These are phyloP conservation scores for Serinus canaria DNA, from an alignment of 2,113 vertebrate species.

Conservation along the genomic window DNA sequence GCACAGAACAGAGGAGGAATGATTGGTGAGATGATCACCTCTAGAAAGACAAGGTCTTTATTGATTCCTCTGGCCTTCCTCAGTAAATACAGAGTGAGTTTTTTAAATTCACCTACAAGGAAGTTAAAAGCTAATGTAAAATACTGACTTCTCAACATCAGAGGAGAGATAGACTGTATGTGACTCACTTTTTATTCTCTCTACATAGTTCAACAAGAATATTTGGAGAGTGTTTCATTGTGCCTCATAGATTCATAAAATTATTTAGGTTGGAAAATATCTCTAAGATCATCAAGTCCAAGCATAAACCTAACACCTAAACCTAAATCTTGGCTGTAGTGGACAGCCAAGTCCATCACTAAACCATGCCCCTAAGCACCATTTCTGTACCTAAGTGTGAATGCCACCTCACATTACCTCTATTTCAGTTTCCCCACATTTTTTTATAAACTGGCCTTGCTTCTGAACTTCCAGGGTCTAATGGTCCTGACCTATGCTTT, in stretches of 20 bases:
- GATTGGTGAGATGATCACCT: conserved; percentile 46
- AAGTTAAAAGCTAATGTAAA: conserved; percentile 1
- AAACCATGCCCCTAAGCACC: neutral
- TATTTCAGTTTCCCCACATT: neutral
- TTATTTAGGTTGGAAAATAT: neutral
- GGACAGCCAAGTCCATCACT: neutral
- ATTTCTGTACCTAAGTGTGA: neutral
- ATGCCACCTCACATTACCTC: neutral
- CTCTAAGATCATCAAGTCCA: neutral
- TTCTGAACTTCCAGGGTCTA: neutral
- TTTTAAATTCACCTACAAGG: conserved; percentile 21
- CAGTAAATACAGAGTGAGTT: conserved; percentile 23
- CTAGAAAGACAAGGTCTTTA: conserved; percentile 34
- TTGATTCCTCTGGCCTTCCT: conserved; percentile 30
- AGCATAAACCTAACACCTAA: neutral
- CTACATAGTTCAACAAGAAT: neutral
- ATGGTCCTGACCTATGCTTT: neutral
- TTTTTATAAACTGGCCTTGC: neutral
- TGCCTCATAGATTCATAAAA: neutral
- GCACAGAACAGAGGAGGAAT: conserved; percentile 9
- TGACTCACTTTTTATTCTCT: neutral
- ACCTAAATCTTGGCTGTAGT: neutral
- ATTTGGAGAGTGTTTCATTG: neutral
- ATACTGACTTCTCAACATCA: neutral
- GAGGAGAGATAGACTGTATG: neutral